A percentile compares a stretch with the other conserved stretches of the same genome.
Conservation (phyloP, 2,888 invertebrate genomes). For the Drosophila nigricruria region DNA sequence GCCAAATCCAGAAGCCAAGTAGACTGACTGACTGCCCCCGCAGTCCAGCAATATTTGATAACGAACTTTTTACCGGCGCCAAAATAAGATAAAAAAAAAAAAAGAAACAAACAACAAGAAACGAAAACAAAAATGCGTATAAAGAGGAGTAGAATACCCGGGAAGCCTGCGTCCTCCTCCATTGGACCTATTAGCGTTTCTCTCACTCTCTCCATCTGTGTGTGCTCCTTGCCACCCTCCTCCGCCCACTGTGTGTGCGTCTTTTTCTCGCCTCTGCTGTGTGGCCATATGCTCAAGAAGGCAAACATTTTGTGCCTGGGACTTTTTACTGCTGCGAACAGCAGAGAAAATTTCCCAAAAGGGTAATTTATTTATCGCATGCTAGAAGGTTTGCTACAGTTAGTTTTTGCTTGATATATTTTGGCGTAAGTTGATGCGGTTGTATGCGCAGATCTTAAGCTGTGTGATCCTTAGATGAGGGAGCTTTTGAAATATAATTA, state of each 20-base stretch:
- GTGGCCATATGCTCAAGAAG: slow-evolving; percentile 10
- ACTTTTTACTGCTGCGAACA: slow-evolving; percentile 30
- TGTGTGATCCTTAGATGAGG: background rate
- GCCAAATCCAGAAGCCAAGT: slow-evolving; percentile 14
- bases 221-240: background rate
- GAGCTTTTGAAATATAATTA: background rate
- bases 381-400: slow-evolving; percentile 37
- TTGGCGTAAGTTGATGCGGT: background rate
- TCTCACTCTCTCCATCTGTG: slow-evolving; percentile 1
- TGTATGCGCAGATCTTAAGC: background rate
- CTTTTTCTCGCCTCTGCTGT: background rate
- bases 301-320: slow-evolving; percentile 43
- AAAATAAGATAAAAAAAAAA: slow-evolving; percentile 27
- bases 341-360: slow-evolving; percentile 44
- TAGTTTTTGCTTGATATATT: background rate
- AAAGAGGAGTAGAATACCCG: slow-evolving; percentile 31
- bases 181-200: slow-evolving; percentile 19
- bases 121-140: slow-evolving; percentile 45
- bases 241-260: background rate
- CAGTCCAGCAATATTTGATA: slow-evolving; percentile 39
- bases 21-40: slow-evolving; percentile 4
- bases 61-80: slow-evolving; percentile 55
- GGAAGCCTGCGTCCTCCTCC: slow-evolving; percentile 14
- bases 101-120: slow-evolving; percentile 15
- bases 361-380: slow-evolving; percentile 37